These are phyloP conservation scores for Siniperca scherzeri DNA, from an alignment of 2,797 vertebrate species.

Conservation along the genomic window DNA sequence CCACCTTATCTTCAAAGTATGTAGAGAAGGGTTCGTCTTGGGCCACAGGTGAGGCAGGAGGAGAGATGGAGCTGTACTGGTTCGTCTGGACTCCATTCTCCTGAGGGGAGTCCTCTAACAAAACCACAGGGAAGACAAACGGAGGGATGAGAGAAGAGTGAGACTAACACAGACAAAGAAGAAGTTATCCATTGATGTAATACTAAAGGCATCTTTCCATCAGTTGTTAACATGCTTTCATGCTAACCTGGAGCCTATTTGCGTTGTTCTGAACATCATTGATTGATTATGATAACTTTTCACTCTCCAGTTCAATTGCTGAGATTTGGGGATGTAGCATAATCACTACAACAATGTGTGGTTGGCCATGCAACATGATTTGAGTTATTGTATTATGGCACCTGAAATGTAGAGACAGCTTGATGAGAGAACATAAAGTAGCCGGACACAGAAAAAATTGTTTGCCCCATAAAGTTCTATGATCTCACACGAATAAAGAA, in stretches of 20 bases:
- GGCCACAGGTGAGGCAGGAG: conserved; percentile 68
- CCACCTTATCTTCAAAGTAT: conserved; percentile 93
- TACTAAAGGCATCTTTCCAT: background rate
- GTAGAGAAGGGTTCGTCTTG: conserved; percentile 87
- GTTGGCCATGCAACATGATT: background rate
- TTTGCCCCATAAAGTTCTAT: background rate
- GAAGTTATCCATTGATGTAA: background rate
- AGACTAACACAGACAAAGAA: background rate
- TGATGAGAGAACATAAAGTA: background rate
- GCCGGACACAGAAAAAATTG: background rate
- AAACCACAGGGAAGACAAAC: conserved; percentile 28
- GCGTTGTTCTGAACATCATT: background rate
- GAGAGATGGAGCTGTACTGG: conserved; percentile 80
- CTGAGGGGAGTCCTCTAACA: conserved; percentile 71
- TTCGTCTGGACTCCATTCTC: conserved; percentile 76
- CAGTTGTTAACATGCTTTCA: background rate
- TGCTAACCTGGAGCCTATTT: background rate
- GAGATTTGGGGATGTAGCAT: background rate
- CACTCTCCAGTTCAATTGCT: background rate
- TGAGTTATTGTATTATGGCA: background rate
- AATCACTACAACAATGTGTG: background rate
- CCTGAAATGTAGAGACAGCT: background rate
- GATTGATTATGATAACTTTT: background rate
- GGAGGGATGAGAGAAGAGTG: background rate
- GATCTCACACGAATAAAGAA: background rate